phyloP scores from a whole-genome alignment of 1,140 invertebrate species.

The Armadillidium nasatum region DNA sequence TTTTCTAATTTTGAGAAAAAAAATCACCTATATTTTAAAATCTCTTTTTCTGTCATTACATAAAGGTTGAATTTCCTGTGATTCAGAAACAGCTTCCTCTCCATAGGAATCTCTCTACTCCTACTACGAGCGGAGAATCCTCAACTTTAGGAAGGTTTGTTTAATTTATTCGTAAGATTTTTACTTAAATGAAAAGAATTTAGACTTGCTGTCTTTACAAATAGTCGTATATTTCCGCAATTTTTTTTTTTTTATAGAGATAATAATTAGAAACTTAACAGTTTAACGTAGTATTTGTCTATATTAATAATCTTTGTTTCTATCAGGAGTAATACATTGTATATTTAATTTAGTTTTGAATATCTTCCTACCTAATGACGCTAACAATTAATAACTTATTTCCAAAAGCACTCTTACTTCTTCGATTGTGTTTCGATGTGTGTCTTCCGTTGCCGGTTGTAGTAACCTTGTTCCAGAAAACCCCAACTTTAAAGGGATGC shows the following conservation, averaged over 20 bases:
- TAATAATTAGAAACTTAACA: no score
- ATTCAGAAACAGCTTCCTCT: constrained; percentile 27
- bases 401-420: constrained; percentile 52
- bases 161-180: background rate
- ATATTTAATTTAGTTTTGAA: background rate
- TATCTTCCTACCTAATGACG: background rate
- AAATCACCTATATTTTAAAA: no score
- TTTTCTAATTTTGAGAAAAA: no score
- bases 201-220: background rate
- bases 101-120: constrained; percentile 30
- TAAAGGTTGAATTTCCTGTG: constrained; percentile 31
- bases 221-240: background rate
- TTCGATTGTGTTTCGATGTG: constrained; percentile 56
- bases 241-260: background rate
- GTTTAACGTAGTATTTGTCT: no score
- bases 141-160: constrained; percentile 29
- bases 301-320: no score
- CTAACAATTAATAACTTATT: background rate
- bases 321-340: background rate
- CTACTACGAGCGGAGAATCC: constrained; percentile 3
- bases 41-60: no score
- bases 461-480: constrained; percentile 43
- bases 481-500: constrained; percentile 5
- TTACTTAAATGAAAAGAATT: background rate
- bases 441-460: constrained; percentile 51